Base-by-base conservation (phyloP, 2,113 vertebrate genomes). In the Nannospalax galili region DNA sequence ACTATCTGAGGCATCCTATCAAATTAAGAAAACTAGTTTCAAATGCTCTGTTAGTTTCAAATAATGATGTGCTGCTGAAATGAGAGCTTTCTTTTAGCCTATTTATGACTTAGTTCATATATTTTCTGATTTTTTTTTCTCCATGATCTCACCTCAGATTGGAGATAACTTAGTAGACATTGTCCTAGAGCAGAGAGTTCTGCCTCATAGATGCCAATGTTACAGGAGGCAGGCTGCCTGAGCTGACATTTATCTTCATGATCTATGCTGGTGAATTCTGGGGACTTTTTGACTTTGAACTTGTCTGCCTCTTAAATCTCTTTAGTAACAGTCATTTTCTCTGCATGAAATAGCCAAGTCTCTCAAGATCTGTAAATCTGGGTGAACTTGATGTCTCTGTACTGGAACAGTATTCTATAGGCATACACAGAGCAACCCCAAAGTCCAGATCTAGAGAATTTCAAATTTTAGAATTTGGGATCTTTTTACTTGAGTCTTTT, bases 281-380 rank as follows among this genome's bases (percentile, higher is more conserved):
- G 79, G 14, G 35, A 56, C 70, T 48, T 52, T 91, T n/a, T 84
- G 48, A 78, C 87, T 93, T 94, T 96, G 80, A 94, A 84, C 80
- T 96, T 93, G 52, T 88, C 60, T 93, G 32, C 58, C 72, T 84
- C 87, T 87, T 96, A 94, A 93, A 90, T 95, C 87, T 91, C 79
- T 90, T 30, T 82, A 32, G 64, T 82, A 75, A 45, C 82, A 82
- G 77, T 94, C 42, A 75, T 93, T 89, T 81, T 94, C 65, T 92
- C 92, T 92, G 15, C 37, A 3, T 90, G 87, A 84, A 91, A 91
- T n/a, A 75, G 42, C 58, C 90, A 87, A 56, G 70, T 89, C 75
- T 93, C 69, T 91, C 64, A 96, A 93, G 74, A 95, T 22, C 86
- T 10, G 0, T 87, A 84, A 92, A 87, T 89, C 70, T 19, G 2